Evolutionary conservation across 2,797 vertebrate genomes (phyloP).

Genomic region (Babyrousa celebensis): DNA sequence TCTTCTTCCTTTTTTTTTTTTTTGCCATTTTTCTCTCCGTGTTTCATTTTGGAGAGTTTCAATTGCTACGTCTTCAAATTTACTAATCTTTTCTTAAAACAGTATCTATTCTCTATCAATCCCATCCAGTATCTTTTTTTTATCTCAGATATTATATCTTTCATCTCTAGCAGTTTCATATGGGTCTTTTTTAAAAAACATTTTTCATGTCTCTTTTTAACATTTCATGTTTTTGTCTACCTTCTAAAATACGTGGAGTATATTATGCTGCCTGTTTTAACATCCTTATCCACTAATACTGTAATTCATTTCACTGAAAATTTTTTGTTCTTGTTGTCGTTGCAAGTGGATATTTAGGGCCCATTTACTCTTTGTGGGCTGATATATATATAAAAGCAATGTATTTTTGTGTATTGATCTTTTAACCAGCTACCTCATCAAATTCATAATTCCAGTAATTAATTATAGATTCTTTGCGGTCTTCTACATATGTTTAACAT

Average conservation of each 20-base stretch:
- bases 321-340: not conserved
- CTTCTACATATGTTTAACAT: not conserved
- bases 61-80: conserved; percentile 17
- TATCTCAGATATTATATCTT: not conserved
- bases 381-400: not conserved
- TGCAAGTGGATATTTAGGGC: not conserved
- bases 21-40: not conserved
- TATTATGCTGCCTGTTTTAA: not conserved
- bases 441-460: conserved; percentile 18
- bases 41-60: conserved; percentile 49
- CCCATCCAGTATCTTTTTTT: not conserved
- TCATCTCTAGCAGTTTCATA: conserved; percentile 20
- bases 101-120: not conserved
- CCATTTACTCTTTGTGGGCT: not conserved
- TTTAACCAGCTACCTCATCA: not conserved
- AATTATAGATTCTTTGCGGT: not conserved
- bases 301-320: conserved; percentile 7
- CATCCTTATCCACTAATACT: not conserved
- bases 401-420: conserved; percentile 17
- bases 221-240: not conserved
- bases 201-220: not conserved
- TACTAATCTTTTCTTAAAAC: not conserved
- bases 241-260: not conserved
- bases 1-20: not conserved
- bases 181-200: not conserved